Base-by-base conservation (phyloP, 2,797 vertebrate species). In the Capromys pilorides region DNA sequence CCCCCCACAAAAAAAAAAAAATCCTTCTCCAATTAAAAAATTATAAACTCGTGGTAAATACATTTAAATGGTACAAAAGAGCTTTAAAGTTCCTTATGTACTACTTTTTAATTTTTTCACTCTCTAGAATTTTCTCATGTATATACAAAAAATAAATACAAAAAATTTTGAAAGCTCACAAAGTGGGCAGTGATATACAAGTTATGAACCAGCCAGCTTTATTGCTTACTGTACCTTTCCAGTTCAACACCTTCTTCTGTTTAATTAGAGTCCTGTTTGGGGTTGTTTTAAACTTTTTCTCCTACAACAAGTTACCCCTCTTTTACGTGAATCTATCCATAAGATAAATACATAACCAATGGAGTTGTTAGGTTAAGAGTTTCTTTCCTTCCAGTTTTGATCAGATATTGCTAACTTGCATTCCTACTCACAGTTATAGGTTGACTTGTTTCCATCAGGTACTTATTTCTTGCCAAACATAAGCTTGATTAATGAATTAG, bases 191-290 rank as follows among this genome's bases (percentile, higher is more conserved):
- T 45, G 69, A 59, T 86, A 85, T 86, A 39, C 51, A 84, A 93
- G 21, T 28, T 83, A 18, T 93, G 78, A 88, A 64, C 67, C 73
- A 92, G 21, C 4, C 39, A 45, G 39, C 24, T 95, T 83, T 93
- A 85, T 81, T 18, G 87, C 13, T 96, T 94, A 84, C 49, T 73
- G 2, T 84, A 41, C 83, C 71, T 92, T 94, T 92, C 64, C 90
- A 0, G 62, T 45, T 39, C 26, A 86, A 22, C 5, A 61, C 73
- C 36, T 90, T 94, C 28, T 90, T 96, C 54, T 92, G 49, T 92
- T 88, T 94, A 80, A 73, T 85, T 82, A 26, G 19, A 90, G 41
- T 36, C 81, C 59, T 88, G 59, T 51, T 90, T 77, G 59, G 81
- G 64, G 3, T 80, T 75, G n/a, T 86, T 93, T 91, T 80, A 80